phyloP scores from a whole-genome alignment of 35 echinoderm and acorn worm species.

The Lytechinus variegatus region DNA sequence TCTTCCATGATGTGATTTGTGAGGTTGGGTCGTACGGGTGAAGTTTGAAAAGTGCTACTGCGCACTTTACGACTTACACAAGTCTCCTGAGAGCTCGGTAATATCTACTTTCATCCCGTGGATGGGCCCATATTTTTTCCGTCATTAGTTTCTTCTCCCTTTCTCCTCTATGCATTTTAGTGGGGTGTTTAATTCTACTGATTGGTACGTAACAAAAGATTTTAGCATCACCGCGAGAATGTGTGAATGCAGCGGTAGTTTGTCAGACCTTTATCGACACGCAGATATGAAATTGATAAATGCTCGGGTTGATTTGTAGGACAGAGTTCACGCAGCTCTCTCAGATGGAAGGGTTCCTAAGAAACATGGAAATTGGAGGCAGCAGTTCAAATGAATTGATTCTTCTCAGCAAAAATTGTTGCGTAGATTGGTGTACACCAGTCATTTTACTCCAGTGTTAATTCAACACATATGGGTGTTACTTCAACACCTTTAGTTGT shows the following conservation, averaged over 20 bases:
- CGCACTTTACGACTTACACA: slow-evolving; percentile 40
- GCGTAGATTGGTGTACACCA: no score
- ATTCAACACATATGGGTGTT: no score
- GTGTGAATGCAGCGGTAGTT: slow-evolving; percentile 1
- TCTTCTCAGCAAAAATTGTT: not conserved
- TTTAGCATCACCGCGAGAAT: not conserved
- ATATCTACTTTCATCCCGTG: slow-evolving; percentile 39
- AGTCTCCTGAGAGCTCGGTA: slow-evolving; percentile 27
- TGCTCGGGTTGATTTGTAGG: not conserved
- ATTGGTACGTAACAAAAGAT: slow-evolving; percentile 23
- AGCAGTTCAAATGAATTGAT: not conserved
- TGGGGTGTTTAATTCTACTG: slow-evolving; percentile 26
- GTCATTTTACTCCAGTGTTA: no score
- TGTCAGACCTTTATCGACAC: not conserved
- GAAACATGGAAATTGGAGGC: not conserved
- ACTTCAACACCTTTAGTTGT: no score
- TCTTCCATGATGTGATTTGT: not conserved
- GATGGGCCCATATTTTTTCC: not conserved
- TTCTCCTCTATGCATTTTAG: not conserved
- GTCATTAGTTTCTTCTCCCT: not conserved
- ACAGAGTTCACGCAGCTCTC: not conserved
- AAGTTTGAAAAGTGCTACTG: slow-evolving; percentile 6
- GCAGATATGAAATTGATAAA: not conserved
- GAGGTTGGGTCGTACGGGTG: not conserved
- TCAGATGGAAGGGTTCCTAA: not conserved